Conservation (phyloP, 2,797 vertebrate genomes). For the Amblyopsis hoosieri region DNA sequence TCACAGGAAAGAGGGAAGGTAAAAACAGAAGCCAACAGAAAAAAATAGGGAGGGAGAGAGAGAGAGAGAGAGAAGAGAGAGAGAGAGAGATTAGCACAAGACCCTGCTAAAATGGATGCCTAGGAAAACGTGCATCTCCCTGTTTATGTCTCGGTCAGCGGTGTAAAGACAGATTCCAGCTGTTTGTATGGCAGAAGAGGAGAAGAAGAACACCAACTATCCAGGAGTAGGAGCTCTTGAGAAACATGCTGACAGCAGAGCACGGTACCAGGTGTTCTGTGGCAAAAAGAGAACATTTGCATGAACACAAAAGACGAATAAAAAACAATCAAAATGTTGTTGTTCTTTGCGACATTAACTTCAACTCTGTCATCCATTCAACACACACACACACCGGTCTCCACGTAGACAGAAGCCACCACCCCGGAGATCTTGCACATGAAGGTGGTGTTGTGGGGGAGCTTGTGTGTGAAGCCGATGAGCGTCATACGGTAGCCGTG, state of each 20-base stretch:
- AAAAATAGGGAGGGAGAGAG: too few relatives aligned
- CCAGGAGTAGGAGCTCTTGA: conserved; percentile 63
- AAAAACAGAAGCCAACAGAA: too few relatives aligned
- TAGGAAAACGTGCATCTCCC: conserved; percentile 8
- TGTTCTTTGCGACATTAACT: conserved; percentile 7
- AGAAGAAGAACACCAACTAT: conserved; percentile 61
- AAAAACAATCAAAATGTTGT: too few relatives aligned
- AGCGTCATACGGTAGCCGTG: conserved; percentile 72
- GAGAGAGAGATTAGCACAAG: neutral
- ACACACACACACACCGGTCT: conserved; percentile 59
- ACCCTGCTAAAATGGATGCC: neutral
- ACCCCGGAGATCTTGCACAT: conserved; percentile 70
- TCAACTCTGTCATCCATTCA: neutral
- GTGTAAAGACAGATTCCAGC: conserved; percentile 31
- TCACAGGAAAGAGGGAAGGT: too few relatives aligned
- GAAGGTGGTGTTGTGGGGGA: conserved; percentile 75
- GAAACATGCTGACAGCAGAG: conserved; percentile 73
- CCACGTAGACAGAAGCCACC: conserved; percentile 38
- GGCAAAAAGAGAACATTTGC: conserved; percentile 35
- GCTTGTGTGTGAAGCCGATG: conserved; percentile 45
- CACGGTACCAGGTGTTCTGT: conserved; percentile 67
- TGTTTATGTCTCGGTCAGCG: conserved; percentile 19
- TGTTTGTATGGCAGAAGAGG: conserved; percentile 47
- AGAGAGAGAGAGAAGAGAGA: too few relatives aligned
- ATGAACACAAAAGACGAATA: conserved; percentile 9